Evolutionary conservation across 2,113 vertebrate genomes (phyloP), one percentile per base, ranked within the genome.

Genomic region (Lipotes vexillifer): DNA sequence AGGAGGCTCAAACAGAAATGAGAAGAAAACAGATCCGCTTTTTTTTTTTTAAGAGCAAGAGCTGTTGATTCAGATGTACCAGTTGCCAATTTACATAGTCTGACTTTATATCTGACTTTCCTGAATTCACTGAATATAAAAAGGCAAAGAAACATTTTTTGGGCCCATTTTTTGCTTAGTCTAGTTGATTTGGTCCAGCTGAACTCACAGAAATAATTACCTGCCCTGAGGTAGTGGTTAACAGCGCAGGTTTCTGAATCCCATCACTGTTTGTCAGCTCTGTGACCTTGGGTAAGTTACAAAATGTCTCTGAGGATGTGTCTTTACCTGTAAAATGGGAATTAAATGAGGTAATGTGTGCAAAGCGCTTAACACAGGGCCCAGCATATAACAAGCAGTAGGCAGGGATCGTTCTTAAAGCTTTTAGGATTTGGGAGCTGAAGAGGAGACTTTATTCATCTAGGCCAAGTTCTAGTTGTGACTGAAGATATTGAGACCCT

Each of bases 61-160:
- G 88, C 88, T 98, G 18, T 87, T 75, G 81, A 74, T 92, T 86
- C 81, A 86, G 55, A 38, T 74, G 36, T 69, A 88, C 52, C 63
- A 57, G 38, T 92, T 72, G 74, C 93, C 96, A 44, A 89, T 78
- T 92, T 88, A 41, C 90, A 88, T 25, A 69, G 74, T 44, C 69
- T 93, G 12, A 78, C 36, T 52, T 52, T 52, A 33, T 63, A 65
- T 77, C 21, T 77, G 49, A 59, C 8, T 95, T 94, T 83, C 20
- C 59, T 85, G 82, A 46, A 65, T 94, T 95, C 17, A 38, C 31
- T 83, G 71, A 59, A 68, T 66, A 66, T 80, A 77, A 94, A 98
- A 96, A 95, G 27, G 36, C 68, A 84, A 86, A 74, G 36, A 78
- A 74, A 88, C 38, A 17, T 87, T 38, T 82, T 63, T 84, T 23